Evolutionary conservation across 2,888 invertebrate species (phyloP).

Genomic region (Hyles lineata): DNA sequence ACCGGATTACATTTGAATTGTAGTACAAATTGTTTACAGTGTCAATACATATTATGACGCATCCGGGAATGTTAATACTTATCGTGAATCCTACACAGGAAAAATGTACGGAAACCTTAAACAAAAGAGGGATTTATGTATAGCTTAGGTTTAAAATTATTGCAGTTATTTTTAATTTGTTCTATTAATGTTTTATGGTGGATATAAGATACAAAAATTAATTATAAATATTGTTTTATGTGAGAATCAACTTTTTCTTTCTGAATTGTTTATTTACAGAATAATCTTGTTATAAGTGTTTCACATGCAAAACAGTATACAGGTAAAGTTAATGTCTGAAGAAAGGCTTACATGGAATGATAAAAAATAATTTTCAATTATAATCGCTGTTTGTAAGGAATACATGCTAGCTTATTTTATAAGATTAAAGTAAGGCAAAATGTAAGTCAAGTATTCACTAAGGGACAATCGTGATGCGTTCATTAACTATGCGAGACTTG

Average conservation of each 20-base stretch:
- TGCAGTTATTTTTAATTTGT: background rate
- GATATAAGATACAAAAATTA: background rate
- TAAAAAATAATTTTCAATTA: no score
- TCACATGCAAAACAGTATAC: no score
- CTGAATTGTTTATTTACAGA: background rate
- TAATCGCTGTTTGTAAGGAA: no score
- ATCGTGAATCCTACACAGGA: background rate
- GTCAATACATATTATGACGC: background rate
- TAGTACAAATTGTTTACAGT: background rate
- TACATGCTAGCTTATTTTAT: no score
- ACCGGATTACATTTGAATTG: background rate
- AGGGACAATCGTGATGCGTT: constrained; percentile 18
- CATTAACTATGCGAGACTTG: constrained; percentile 15
- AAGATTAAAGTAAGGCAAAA: background rate
- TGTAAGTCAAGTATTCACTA: background rate
- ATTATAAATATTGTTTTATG: background rate
- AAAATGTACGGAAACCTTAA: background rate
- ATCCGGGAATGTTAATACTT: constrained; percentile 8
- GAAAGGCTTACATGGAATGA: no score
- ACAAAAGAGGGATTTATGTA: background rate
- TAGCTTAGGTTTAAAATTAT: background rate
- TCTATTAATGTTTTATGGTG: background rate
- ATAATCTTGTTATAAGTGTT: no score
- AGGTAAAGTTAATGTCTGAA: no score
- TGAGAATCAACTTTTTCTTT: background rate